These are phyloP conservation scores for Portunus trituberculatus DNA, from an alignment of 1,140 invertebrate genomes.

Conservation along the genomic window DNA sequence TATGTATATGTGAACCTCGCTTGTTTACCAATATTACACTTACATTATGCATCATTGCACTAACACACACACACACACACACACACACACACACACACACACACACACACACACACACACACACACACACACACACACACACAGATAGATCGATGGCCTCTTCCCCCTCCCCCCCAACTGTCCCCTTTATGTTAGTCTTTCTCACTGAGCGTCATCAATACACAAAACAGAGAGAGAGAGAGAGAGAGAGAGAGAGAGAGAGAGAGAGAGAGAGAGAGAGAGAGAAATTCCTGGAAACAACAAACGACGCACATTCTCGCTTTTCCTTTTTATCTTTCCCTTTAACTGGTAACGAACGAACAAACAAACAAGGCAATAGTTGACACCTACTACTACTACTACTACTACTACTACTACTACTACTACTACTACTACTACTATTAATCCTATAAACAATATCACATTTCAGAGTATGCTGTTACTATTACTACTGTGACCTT, in stretches of 20 bases:
- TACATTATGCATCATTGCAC: no score
- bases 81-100: background rate
- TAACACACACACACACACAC: background rate
- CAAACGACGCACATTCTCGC: background rate
- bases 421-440: background rate
- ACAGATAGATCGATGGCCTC: background rate
- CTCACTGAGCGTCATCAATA: background rate
- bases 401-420: slow-evolving; percentile 23
- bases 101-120: background rate
- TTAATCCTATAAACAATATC: no score
- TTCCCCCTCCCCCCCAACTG: background rate
- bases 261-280: background rate
- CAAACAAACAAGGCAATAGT: background rate
- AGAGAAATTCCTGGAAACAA: background rate
- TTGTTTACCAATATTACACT: no score
- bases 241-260: background rate
- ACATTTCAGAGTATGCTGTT: no score
- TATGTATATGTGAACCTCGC: no score
- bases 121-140: background rate
- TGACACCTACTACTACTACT: background rate
- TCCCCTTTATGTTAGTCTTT: background rate
- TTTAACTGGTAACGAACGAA: background rate
- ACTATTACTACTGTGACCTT: no score
- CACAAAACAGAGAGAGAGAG: background rate
- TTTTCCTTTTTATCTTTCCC: background rate